Conservation (phyloP, 2,113 vertebrate species). For the Syngnathus typhle region DNA sequence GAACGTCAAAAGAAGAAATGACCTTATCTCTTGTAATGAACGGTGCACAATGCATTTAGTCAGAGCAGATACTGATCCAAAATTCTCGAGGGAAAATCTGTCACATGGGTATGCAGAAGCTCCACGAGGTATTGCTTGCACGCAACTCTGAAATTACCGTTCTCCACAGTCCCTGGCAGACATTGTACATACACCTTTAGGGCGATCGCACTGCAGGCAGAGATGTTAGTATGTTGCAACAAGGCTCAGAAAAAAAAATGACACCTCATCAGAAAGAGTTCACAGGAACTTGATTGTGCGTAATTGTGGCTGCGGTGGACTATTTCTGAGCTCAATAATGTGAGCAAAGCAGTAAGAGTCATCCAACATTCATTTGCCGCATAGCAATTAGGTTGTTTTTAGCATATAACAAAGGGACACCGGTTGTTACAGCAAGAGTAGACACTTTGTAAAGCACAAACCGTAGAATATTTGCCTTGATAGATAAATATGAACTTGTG, state of each 20-base stretch:
- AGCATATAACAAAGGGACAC: slow-evolving; percentile 10
- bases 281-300: slow-evolving; percentile 17
- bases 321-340: not conserved
- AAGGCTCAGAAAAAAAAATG: slow-evolving; percentile 24
- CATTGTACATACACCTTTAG: slow-evolving; percentile 41
- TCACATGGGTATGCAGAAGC: slow-evolving; percentile 34
- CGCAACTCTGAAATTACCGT: slow-evolving; percentile 51
- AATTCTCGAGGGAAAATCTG: slow-evolving; percentile 44
- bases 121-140: slow-evolving; percentile 47
- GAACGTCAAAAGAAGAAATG: slow-evolving; percentile 18
- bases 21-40: slow-evolving; percentile 25
- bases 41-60: slow-evolving; percentile 44
- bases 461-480: slow-evolving; percentile 67
- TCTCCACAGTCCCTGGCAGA: slow-evolving; percentile 25
- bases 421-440: slow-evolving; percentile 25
- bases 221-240: slow-evolving; percentile 17
- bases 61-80: slow-evolving; percentile 47
- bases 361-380: not conserved
- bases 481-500: slow-evolving; percentile 77
- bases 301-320: slow-evolving; percentile 9
- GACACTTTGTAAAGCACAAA: slow-evolving; percentile 35
- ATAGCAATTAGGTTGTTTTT: not conserved
- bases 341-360: slow-evolving; percentile 3
- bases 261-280: slow-evolving; percentile 24
- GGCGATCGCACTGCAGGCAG: slow-evolving; percentile 24